A percentile compares a stretch with the other conserved stretches of the same genome.
These are phyloP conservation scores for Margarornis squamiger DNA, from an alignment of 2,797 vertebrate genomes.

Conservation along the genomic window DNA sequence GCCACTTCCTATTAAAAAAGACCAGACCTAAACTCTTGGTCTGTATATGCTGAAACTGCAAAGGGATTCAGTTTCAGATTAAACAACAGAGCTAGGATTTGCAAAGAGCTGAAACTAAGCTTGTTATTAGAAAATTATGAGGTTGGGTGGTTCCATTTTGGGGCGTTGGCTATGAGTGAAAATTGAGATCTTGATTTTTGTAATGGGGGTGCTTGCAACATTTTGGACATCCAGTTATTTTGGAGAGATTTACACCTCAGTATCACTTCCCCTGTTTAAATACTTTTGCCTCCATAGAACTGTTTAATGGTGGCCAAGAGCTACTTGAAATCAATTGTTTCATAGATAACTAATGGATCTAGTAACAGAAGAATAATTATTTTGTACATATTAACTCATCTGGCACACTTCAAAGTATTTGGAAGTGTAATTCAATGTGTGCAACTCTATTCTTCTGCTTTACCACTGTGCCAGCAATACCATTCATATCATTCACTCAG, in stretches of 20 bases:
- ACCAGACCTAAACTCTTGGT: background rate
- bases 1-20: background rate
- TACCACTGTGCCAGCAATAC: background rate
- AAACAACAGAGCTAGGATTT: background rate
- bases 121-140: background rate
- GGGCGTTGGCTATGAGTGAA: background rate
- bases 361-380: background rate
- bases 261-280: background rate
- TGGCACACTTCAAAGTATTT: background rate
- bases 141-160: background rate
- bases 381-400: background rate
- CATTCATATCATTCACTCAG: background rate
- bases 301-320: background rate
- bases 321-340: background rate
- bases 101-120: background rate
- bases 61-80: background rate
- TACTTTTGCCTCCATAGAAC: background rate
- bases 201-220: background rate
- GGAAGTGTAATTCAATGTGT: background rate
- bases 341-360: background rate
- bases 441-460: background rate
- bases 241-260: background rate
- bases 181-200: background rate
- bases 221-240: background rate
- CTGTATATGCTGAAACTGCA: background rate